Percentiles rank a stretch among this genome's conserved stretches.
phyloP scores from a whole-genome alignment of 2,113 vertebrate species.

The Bombycilla garrulus region DNA sequence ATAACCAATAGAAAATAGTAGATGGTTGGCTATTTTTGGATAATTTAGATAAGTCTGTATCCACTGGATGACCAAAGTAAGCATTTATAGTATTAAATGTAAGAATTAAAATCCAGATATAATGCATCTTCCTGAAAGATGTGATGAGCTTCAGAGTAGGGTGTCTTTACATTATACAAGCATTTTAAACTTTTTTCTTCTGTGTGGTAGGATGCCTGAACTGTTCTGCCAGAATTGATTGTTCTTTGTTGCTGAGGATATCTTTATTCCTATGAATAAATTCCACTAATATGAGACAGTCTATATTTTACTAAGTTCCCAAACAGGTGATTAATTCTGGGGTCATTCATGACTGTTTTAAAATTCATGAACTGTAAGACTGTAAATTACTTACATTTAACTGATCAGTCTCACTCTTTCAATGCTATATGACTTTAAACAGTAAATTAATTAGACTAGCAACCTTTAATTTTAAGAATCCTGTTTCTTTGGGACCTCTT shows the following conservation, averaged over 20 bases:
- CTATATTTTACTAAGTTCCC: neutral
- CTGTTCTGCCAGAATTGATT: neutral
- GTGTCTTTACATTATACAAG: neutral
- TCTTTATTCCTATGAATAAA: neutral
- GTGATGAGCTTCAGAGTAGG: neutral
- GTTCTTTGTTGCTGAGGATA: neutral
- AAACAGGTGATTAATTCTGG: neutral
- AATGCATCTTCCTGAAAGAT: neutral
- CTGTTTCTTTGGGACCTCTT: neutral
- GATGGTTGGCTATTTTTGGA: neutral
- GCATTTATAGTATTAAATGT: neutral
- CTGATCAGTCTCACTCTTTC: neutral
- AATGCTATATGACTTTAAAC: neutral
- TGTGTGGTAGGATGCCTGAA: neutral
- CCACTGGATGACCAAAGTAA: neutral
- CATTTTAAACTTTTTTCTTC: neutral
- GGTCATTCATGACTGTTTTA: neutral
- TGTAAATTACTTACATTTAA: constrained; percentile 3
- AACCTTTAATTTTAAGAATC: neutral
- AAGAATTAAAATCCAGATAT: neutral
- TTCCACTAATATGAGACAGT: neutral
- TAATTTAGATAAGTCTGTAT: neutral
- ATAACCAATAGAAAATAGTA: neutral
- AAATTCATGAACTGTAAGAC: neutral
- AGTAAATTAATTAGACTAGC: neutral